phyloP scores from a whole-genome alignment of 2,888 invertebrate species.

The Lasioglossum pauxillum region DNA sequence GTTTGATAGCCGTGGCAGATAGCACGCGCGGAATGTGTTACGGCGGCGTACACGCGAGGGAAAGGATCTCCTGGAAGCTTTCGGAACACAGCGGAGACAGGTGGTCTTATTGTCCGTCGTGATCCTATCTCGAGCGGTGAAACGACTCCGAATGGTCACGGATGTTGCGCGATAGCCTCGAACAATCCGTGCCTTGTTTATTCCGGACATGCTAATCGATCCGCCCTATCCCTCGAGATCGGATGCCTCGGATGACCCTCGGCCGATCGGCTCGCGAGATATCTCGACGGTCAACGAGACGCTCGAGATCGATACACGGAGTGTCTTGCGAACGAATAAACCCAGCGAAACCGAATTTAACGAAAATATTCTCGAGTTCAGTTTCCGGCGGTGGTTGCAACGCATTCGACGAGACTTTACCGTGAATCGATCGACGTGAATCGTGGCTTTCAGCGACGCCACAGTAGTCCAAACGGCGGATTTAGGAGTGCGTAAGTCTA shows the following conservation, averaged over 20 bases:
- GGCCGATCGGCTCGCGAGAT: conserved; percentile 1
- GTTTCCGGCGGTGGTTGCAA: no score
- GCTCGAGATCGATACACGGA: neutral
- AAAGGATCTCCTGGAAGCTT: conserved; percentile 29
- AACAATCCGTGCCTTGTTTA: conserved; percentile 14
- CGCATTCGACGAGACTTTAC: no score
- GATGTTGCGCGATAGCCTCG: neutral
- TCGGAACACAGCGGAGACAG: conserved; percentile 9
- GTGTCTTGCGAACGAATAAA: neutral
- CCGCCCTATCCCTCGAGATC: neutral
- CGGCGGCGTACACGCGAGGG: conserved; percentile 44
- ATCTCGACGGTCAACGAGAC: neutral
- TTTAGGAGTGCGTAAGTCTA: no score
- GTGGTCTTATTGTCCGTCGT: conserved; percentile 11
- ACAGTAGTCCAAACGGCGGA: no score
- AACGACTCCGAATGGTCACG: conserved; percentile 31
- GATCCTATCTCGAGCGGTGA: conserved; percentile 32
- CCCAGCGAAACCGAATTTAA: neutral
- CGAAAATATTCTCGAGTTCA: neutral
- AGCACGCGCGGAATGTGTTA: conserved; percentile 30
- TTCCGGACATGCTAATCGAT: neutral
- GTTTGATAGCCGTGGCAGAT: conserved; percentile 47
- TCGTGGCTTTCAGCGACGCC: neutral
- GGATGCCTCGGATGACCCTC: neutral
- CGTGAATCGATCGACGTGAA: neutral